Evolutionary conservation across 2,113 vertebrate species (phyloP), one percentile per base, ranked within the genome.

Genomic region (Cricetomys ansorgei): DNA sequence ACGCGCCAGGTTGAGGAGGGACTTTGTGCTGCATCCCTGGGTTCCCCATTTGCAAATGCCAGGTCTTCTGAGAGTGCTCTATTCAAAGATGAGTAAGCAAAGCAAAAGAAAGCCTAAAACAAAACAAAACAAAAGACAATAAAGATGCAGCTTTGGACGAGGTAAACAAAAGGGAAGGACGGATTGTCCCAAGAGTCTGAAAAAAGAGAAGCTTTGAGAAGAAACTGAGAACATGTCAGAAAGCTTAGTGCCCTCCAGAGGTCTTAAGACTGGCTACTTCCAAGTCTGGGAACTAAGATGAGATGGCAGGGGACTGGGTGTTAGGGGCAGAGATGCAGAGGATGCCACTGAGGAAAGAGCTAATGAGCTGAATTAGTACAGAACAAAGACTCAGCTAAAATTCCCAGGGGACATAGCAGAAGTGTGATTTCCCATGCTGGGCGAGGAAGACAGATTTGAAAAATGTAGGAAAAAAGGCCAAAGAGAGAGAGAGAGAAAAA

Each of bases 181-280:
- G 77, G 12, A 85, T 62, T 21, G 9, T 21, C 79, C 62, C 67
- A 55, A 77, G 69, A 86, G 76, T 29, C 13, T 40, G 75, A 65
- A 79, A 37, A 59, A 88, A 95, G 59, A 75, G 48, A 86, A 90
- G 67, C 64, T 72, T 37, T 73, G 53, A 77, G 84, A 75, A 95
- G 64, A 95, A 85, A 80, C 17, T 3, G 34, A 94, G 53, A 90
- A 65, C 16, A 34, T 72, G 72, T 67, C 70, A n/a, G 76, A 92
- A 85, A 70, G 37, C 45, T 64, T 85, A 59, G 48, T 64, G 12
- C 37, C 50, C 31, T 88, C 70, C 64, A 77, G 72, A 89, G 40
- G 59, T 10, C 7, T 1, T 25, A 29, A 29, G 84, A 80, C 65
- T 31, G 62, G 79, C 16, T 77, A 43, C 55, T 65, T 37, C 55